Conservation (phyloP, 2,888 invertebrate genomes). For the Myathropa florea region DNA sequence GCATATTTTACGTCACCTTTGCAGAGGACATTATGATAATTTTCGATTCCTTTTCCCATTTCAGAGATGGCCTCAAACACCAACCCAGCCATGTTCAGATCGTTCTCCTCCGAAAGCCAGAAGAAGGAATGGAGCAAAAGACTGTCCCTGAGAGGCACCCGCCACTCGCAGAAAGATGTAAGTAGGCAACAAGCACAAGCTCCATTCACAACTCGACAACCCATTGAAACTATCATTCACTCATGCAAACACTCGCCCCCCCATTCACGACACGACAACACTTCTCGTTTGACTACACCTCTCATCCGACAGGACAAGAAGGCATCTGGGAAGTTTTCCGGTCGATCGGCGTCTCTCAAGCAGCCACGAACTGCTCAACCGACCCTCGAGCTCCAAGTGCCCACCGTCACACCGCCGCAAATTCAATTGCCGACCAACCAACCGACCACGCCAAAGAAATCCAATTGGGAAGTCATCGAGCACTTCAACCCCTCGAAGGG, state of each 20-base stretch:
- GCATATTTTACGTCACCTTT: not conserved
- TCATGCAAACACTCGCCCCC: not conserved
- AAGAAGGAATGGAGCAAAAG: conserved; percentile 88
- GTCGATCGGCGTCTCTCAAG: conserved; percentile 83
- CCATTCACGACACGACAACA: not conserved
- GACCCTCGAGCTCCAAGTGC: conserved; percentile 78
- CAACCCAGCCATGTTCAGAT: conserved; percentile 82
- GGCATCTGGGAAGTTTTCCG: conserved; percentile 79
- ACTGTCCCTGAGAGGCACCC: conserved; percentile 87
- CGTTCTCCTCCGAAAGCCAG: conserved; percentile 85
- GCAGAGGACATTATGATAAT: not conserved
- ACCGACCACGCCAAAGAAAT: conserved; percentile 87
- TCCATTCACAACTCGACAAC: not conserved
- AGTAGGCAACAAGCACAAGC: conserved; percentile 52
- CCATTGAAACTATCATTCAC: conserved; percentile 1
- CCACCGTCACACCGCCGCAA: conserved; percentile 66
- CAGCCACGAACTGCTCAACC: conserved; percentile 79
- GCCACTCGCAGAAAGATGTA: conserved; percentile 82
- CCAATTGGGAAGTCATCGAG: conserved; percentile 95
- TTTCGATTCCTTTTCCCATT: conserved; percentile 15
- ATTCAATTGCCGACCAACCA: conserved; percentile 80
- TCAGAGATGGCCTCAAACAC: conserved; percentile 48
- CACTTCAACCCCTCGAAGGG: conserved; percentile 87
- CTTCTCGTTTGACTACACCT: not conserved
- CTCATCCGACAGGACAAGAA: conserved; percentile 57